Base-by-base conservation (phyloP, 30 jellyfish, hydroid and myxozoan genomes). In the Aurelia coerulea region DNA sequence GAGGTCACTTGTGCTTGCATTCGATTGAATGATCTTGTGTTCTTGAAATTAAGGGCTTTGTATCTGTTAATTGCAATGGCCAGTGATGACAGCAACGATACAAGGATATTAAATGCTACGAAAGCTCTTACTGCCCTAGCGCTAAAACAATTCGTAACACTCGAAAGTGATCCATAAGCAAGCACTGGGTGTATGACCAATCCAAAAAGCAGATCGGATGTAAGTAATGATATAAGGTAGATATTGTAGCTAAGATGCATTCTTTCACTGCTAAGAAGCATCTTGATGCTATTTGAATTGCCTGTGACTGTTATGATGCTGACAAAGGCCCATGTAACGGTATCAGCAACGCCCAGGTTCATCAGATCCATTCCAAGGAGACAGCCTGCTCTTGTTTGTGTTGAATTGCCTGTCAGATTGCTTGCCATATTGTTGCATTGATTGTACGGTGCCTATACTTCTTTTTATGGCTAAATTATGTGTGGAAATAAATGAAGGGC, bases 141-240 rank as follows among this genome's bases (percentile, higher is more conserved):
- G 4, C 31, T 9, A 12, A 9, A 53, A 63, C 89, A 79, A 8
- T 78, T 56, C 5, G 52, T 9, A 10, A 39, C 35, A 2, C 53
- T 15, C 35, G n/a, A 2, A 63, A 62, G 62, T 10, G 72, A 23
- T 65, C 56, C 80, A 42, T n/a, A 49, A 12, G 89, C 89, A 17
- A 79, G 54, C 65, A 54, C 15, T 2, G 89, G 59, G 31, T 79
- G 89, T 53, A 31, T 56, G 9, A 33, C 80, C 4, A 41, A 59
- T 12, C 89, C 89, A 32, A 79, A 19, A 0, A 64, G 31, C 3
- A 79, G 35, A 23, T 79, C 80, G 11, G 89, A 34, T 13, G 80
- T 13, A 11, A 79, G 89, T 51, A 79, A 66, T 19, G 89, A 79
- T 29, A 63, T 23, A 17, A 79, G 62, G 71, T 79, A 79, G 2